Conservation (phyloP, 1,140 invertebrate genomes). For the Mya arenaria region DNA sequence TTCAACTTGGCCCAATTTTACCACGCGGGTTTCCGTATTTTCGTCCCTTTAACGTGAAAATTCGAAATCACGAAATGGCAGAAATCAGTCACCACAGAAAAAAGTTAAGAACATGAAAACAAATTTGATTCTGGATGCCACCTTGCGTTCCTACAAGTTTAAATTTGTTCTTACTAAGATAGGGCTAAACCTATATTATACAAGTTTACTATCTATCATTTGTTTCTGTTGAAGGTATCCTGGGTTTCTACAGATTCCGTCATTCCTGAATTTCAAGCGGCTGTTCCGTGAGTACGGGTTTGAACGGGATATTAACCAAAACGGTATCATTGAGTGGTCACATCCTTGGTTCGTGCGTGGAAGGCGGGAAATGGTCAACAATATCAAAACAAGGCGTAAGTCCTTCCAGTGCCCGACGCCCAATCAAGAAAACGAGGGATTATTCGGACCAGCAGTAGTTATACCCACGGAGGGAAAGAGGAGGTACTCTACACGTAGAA, state of each 20-base stretch:
- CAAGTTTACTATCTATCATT: no score
- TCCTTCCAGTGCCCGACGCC: neutral
- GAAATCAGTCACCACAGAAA: no score
- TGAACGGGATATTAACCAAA: constrained; percentile 50
- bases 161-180: no score
- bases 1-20: no score
- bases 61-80: no score
- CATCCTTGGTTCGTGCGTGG: constrained; percentile 52
- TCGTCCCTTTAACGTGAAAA: no score
- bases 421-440: no score
- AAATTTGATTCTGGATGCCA: no score
- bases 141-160: no score
- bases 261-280: constrained; percentile 56
- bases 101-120: no score
- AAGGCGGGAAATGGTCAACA: constrained; percentile 31
- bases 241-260: constrained; percentile 62
- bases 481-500: constrained; percentile 21
- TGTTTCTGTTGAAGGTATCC: constrained; percentile 49
- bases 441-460: neutral
- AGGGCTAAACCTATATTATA: no score
- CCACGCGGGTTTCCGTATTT: no score
- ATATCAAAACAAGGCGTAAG: constrained; percentile 61
- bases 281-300: constrained; percentile 64
- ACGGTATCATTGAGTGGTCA: constrained; percentile 44
- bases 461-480: constrained; percentile 10